Conservation (phyloP, 2,888 invertebrate genomes). For the Alviniconcha strummeri region DNA sequence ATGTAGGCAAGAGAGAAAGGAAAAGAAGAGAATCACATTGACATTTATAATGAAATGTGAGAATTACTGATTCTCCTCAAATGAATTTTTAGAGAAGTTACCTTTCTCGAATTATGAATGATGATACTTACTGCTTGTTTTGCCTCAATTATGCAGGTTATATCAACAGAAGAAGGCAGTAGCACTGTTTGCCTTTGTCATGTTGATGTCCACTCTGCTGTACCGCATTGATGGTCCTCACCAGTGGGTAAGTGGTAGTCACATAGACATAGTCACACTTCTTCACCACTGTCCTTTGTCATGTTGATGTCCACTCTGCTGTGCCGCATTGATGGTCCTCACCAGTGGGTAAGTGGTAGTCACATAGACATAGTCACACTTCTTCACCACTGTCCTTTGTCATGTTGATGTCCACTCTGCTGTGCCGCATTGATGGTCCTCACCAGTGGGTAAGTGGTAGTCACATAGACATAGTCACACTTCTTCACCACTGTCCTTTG, state of each 20-base stretch:
- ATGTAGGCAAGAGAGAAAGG: not conserved
- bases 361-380: too few relatives aligned
- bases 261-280: too few relatives aligned
- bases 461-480: too few relatives aligned
- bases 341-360: conserved; percentile 71
- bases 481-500: conserved; percentile 74
- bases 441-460: conserved; percentile 74
- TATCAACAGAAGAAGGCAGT: conserved; percentile 70
- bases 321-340: conserved; percentile 81
- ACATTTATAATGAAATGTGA: too few relatives aligned
- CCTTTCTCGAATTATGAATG: not conserved
- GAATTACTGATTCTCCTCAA: too few relatives aligned
- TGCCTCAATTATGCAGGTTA: conserved; percentile 75
- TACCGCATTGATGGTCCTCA: conserved; percentile 82
- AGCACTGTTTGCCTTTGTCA: conserved; percentile 76
- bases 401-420: conserved; percentile 75
- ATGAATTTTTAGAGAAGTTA: too few relatives aligned
- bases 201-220: conserved; percentile 75
- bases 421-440: conserved; percentile 81
- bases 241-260: conserved; percentile 61
- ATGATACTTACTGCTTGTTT: not conserved
- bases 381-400: conserved; percentile 75
- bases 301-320: conserved; percentile 76
- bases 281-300: conserved; percentile 75
- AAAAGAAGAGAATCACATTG: too few relatives aligned